These are phyloP conservation scores for Drosophila anomalata DNA, from an alignment of 2,888 invertebrate genomes.

Conservation along the genomic window DNA sequence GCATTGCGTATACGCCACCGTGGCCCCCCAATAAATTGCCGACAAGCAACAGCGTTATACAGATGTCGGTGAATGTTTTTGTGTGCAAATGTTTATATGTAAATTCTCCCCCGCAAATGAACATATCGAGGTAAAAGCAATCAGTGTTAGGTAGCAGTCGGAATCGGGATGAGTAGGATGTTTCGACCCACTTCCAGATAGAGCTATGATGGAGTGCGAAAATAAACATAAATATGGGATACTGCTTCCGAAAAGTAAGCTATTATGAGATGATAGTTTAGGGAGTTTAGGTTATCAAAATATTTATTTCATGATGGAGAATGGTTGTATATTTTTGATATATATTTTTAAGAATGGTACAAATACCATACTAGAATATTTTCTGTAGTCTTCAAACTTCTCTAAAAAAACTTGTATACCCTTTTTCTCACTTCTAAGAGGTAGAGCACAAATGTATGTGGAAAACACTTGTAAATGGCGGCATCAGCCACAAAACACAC, in stretches of 20 bases:
- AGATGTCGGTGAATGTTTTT: slow-evolving; percentile 19
- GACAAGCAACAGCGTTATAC: slow-evolving; percentile 68
- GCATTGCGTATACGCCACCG: slow-evolving; percentile 74
- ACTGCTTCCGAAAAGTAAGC: neutral
- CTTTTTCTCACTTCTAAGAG: neutral
- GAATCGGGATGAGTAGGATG: neutral
- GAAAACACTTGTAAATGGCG: slow-evolving; percentile 77
- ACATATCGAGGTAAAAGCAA: slow-evolving; percentile 48
- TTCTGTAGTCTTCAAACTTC: too few relatives aligned
- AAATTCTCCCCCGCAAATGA: slow-evolving; percentile 25
- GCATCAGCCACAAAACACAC: slow-evolving; percentile 70
- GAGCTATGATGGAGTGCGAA: slow-evolving; percentile 15
- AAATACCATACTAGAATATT: too few relatives aligned
- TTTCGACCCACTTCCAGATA: slow-evolving; percentile 18
- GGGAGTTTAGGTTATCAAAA: too few relatives aligned
- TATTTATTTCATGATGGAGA: too few relatives aligned
- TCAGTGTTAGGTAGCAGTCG: slow-evolving; percentile 34
- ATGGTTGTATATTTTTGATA: too few relatives aligned
- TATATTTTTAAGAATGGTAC: too few relatives aligned
- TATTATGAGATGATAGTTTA: too few relatives aligned
- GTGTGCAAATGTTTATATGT: slow-evolving; percentile 13
- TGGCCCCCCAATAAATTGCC: slow-evolving; percentile 77
- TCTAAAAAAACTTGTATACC: neutral
- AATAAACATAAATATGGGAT: slow-evolving; percentile 21
- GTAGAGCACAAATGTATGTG: slow-evolving; percentile 23